These are phyloP conservation scores for Philopedon plagiatum DNA, from an alignment of 2,888 invertebrate species.

Conservation along the genomic window DNA sequence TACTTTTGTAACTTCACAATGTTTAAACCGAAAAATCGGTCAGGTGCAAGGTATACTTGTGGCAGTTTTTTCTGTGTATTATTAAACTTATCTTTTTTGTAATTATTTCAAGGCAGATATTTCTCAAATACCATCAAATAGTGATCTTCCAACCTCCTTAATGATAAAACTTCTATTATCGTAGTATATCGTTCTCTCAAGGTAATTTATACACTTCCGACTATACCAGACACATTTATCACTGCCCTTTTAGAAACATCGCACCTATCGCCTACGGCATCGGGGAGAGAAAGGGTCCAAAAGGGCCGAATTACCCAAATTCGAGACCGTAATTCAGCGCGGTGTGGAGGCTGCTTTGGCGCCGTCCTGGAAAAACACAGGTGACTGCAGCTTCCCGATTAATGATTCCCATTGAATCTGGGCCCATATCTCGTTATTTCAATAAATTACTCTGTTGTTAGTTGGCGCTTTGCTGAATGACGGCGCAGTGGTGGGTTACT, in stretches of 20 bases:
- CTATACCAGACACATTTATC: constrained; percentile 34
- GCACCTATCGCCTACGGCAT: constrained; percentile 27
- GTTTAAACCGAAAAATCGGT: too few species aligned
- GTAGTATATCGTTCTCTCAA: neutral
- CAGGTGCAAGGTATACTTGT: too few species aligned
- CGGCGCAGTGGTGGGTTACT: neutral
- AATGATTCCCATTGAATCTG: constrained; percentile 31
- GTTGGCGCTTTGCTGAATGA: constrained; percentile 14
- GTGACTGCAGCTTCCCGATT: constrained; percentile 35
- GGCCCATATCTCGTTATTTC: constrained; percentile 37
- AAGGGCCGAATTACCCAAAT: constrained; percentile 20
- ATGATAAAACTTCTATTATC: constrained; percentile 4
- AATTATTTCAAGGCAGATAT: neutral
- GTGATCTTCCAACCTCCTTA: neutral
- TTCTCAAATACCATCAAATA: neutral
- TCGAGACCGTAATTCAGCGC: constrained; percentile 12
- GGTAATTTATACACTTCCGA: constrained; percentile 24
- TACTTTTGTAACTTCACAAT: too few species aligned
- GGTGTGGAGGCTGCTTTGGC: too few species aligned
- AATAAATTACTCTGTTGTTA: constrained; percentile 30
- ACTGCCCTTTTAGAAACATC: constrained; percentile 30
- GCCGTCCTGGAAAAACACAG: constrained; percentile 35
- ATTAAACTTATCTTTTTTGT: too few species aligned
- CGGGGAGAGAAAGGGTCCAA: constrained; percentile 24
- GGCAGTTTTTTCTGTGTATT: too few species aligned